phyloP scores from a whole-genome alignment of 2,113 vertebrate species.

The Laterallus jamaicensis region DNA sequence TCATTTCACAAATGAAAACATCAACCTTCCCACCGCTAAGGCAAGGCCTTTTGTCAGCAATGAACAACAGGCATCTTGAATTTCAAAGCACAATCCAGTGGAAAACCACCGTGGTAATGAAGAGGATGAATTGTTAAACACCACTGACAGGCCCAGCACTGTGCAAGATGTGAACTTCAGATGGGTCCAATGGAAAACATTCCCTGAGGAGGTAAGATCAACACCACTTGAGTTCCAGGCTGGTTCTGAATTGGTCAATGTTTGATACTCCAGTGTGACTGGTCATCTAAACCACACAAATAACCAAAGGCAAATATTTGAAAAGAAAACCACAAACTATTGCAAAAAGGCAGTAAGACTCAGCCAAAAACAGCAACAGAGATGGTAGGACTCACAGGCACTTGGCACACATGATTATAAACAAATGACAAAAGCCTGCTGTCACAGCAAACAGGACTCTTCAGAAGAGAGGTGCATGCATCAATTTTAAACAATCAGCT shows the following conservation, averaged over 20 bases:
- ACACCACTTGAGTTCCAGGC: background rate
- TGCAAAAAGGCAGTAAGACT: background rate
- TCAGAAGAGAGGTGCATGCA: background rate
- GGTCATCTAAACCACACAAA: background rate
- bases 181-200: background rate
- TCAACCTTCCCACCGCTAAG: too few species aligned
- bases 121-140: background rate
- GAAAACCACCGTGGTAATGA: background rate
- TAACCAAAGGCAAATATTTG: background rate
- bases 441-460: background rate
- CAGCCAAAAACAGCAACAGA: background rate
- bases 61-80: fast-evolving
- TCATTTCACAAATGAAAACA: background rate
- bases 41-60: background rate
- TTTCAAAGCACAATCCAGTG: background rate
- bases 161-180: background rate
- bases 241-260: background rate
- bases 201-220: background rate
- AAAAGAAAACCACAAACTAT: background rate
- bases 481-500: background rate
- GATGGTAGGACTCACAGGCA: background rate
- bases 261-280: background rate
- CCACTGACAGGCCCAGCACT: background rate
- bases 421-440: background rate
- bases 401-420: background rate